phyloP scores from a whole-genome alignment of 2,888 invertebrate species.

The Hydrotaea diabolus region DNA sequence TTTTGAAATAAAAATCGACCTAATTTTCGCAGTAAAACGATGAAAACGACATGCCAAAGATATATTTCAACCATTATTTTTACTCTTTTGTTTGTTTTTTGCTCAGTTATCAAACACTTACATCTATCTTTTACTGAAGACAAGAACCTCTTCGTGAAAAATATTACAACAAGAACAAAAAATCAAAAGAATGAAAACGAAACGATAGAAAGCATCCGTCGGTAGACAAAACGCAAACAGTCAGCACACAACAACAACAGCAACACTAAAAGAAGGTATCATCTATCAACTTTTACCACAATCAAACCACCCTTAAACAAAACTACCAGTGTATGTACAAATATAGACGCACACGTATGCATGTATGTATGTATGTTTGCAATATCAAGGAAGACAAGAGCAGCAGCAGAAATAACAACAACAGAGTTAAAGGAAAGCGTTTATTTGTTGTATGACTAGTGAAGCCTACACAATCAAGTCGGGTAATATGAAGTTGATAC shows the following conservation, averaged over 20 bases:
- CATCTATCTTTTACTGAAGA: constrained; percentile 50
- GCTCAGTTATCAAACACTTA: constrained; percentile 1
- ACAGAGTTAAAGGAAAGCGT: constrained; percentile 39
- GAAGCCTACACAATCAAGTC: constrained; percentile 33
- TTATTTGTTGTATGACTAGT: constrained; percentile 48
- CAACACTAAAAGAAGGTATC: constrained; percentile 46
- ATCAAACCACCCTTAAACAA: constrained; percentile 62
- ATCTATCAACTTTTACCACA: constrained; percentile 63
- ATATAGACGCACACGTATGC: background rate
- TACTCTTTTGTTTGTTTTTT: background rate
- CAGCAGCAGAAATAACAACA: constrained; percentile 20
- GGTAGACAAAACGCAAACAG: constrained; percentile 30
- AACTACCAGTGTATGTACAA: constrained; percentile 34
- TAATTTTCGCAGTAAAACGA: background rate
- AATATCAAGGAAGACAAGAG: constrained; percentile 50
- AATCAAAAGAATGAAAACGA: constrained; percentile 27
- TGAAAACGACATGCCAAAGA: background rate
- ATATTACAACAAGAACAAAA: constrained; percentile 33
- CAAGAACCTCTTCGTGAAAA: constrained; percentile 4
- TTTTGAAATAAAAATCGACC: constrained; percentile 9
- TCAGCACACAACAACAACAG: constrained; percentile 38
- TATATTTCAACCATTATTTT: no score
- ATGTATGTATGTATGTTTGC: background rate
- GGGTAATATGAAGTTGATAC: background rate
- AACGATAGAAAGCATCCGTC: constrained; percentile 2